Base-by-base conservation (phyloP, 1,140 invertebrate genomes). In the Elymnias hypermnestra region DNA sequence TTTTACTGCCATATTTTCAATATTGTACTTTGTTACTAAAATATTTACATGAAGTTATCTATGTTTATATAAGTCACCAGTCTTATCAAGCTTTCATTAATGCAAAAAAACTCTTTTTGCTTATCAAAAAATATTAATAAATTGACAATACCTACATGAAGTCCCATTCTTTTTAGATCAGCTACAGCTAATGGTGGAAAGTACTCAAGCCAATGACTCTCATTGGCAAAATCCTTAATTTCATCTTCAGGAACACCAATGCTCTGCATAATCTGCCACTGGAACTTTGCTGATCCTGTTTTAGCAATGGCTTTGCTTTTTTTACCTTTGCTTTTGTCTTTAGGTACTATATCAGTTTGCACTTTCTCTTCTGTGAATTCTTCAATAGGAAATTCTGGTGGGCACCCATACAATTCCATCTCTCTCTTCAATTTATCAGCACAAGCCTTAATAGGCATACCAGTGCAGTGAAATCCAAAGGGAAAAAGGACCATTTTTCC, bases 231-330 rank as follows among this genome's bases (percentile, higher is more conserved):
- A 38, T 94, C 89, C 53, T 91, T 90, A 40, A 99, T 99, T 77
- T 99, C 97, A 36, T 95, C 92, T 71, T 99, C 93, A 21, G 88
- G 70, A 1, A 99, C 82, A 0, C 97, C 98, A 35, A 99, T 84
- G 74, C 94, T 94, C 73, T 94, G 88, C 98, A 99, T 99, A 36
- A 99, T 99, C 82, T 99, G 94, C 98, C 98, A 99, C 72, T 99
- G 98, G 76, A 95, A 99, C 81, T 98, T 99, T 0, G 93, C 91
- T 5, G 86, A 65, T 0, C 94, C 96, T 7, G 93, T 87, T 88
- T 99, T 99, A 0, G 98, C 97, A 1, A 93, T 89, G n/a, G 94
- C 95, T 89, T 99, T 99, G 77, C 96, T 98, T 91, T 99, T 99
- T 83, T 99, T 99, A 10, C 97, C 96, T 89, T 99, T 99, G 45